Percentiles rank a stretch among this genome's conserved stretches.
Evolutionary conservation across 2,113 vertebrate species (phyloP).

Genomic region (Taurulus bubalis): DNA sequence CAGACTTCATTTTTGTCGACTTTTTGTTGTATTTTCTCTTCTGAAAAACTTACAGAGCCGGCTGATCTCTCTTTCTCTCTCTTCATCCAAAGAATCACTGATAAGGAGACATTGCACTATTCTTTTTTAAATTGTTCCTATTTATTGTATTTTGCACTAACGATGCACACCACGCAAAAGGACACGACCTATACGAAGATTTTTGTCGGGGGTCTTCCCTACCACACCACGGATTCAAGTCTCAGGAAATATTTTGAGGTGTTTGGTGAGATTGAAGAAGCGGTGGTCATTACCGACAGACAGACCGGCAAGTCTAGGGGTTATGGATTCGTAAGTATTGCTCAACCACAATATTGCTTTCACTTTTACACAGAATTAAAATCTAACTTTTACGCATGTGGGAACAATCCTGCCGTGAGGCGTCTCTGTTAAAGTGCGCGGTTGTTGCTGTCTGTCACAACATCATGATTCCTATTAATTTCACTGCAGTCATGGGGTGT

Average conservation of each 20-base stretch:
- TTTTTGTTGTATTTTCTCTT: constrained; percentile 56
- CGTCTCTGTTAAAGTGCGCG: constrained; percentile 5
- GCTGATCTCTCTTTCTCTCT: constrained; percentile 39
- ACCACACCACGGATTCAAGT: constrained; percentile 98
- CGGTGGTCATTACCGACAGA: constrained; percentile 97
- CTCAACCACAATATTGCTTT: not conserved
- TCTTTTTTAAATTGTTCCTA: constrained; percentile 53
- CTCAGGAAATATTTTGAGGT: constrained; percentile 99
- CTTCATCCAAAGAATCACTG: constrained; percentile 58
- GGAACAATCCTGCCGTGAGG: not conserved
- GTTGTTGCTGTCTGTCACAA: constrained; percentile 25
- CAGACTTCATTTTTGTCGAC: constrained; percentile 55
- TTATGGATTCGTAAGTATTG: constrained; percentile 96
- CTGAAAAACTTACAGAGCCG: constrained; percentile 53
- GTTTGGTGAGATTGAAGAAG: constrained; percentile 98
- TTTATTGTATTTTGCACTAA: constrained; percentile 81
- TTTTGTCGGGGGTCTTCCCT: constrained; percentile 97
- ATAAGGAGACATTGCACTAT: constrained; percentile 82
- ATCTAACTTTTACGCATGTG: constrained; percentile 13
- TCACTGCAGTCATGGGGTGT: constrained; percentile 59
- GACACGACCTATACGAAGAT: constrained; percentile 99
- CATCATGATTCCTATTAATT: constrained; percentile 24
- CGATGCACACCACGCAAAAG: constrained; percentile 99
- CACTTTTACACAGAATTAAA: not conserved
- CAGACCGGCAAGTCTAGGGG: constrained; percentile 98